Conservation (phyloP, 2,113 vertebrate genomes). For the Coptodon bakossiorum region DNA sequence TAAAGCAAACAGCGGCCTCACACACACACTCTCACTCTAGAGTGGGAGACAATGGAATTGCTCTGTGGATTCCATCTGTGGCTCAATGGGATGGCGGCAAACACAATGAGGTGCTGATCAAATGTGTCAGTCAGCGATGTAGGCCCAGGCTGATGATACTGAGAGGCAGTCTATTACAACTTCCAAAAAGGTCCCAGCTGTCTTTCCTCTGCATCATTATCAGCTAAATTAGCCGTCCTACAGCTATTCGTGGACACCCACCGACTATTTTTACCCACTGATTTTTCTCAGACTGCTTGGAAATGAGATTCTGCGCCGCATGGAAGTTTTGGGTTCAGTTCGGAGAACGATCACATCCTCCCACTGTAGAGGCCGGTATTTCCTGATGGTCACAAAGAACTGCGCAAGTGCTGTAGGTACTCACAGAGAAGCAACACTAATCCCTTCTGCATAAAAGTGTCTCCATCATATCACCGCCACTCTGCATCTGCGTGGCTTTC, state of each 20-base stretch:
- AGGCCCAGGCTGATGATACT: conserved; percentile 30
- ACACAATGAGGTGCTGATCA: conserved; percentile 59
- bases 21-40: neutral
- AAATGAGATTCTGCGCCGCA: conserved; percentile 9
- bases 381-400: neutral
- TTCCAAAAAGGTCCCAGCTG: conserved; percentile 66
- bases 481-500: neutral
- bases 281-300: conserved; percentile 1
- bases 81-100: conserved; percentile 19
- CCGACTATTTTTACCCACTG: conserved; percentile 36
- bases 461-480: neutral
- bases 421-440: neutral
- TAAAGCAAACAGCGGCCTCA: conserved; percentile 21
- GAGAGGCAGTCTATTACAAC: conserved; percentile 59
- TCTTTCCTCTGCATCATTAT: conserved; percentile 63
- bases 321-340: neutral
- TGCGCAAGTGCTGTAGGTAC: neutral
- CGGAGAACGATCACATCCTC: neutral
- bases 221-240: conserved; percentile 55
- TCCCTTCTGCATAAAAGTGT: neutral
- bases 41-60: conserved; percentile 43
- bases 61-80: conserved; percentile 56
- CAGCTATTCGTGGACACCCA: conserved; percentile 20
- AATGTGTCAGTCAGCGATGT: conserved; percentile 63
- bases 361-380: neutral